Conservation (phyloP, 2,888 invertebrate genomes). For the Caenorhabditis wallacei region DNA sequence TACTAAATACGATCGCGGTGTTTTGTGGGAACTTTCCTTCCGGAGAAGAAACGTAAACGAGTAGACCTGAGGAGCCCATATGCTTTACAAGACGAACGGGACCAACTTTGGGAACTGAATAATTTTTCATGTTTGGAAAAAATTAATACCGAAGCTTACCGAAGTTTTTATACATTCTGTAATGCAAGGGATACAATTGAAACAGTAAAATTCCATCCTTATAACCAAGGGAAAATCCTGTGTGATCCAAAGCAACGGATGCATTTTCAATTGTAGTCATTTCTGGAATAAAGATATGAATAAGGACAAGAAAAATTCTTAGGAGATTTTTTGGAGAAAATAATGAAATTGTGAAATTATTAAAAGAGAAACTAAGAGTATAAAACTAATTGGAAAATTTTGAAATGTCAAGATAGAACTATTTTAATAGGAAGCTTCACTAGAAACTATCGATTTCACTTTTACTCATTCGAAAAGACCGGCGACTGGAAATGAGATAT, state of each 20-base stretch:
- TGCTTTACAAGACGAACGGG: slow-evolving; percentile 31
- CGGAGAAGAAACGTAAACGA: slow-evolving; percentile 4
- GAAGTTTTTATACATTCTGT: slow-evolving; percentile 8
- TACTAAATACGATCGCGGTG: slow-evolving; percentile 9
- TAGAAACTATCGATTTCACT: neutral
- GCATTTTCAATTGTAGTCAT: slow-evolving; percentile 24
- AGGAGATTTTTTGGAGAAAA: too few species aligned
- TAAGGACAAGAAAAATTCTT: too few species aligned
- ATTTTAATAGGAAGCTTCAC: neutral
- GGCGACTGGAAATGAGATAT: slow-evolving; percentile 13
- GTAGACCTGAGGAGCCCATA: neutral
- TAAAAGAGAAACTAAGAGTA: too few species aligned
- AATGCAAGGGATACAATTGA: slow-evolving; percentile 1
- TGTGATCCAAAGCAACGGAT: slow-evolving; percentile 16
- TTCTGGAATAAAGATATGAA: neutral
- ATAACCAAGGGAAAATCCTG: slow-evolving; percentile 5
- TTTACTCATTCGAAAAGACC: neutral
- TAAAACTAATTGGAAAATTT: too few species aligned
- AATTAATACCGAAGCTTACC: slow-evolving; percentile 1
- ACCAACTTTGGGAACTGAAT: slow-evolving; percentile 35
- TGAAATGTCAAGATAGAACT: neutral
- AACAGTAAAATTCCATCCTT: slow-evolving; percentile 13
- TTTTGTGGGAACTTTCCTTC: slow-evolving; percentile 37
- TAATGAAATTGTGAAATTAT: too few species aligned
- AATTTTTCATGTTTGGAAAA: neutral